Conservation (phyloP, 2,113 vertebrate genomes). For the Misgurnus mizolepis region DNA sequence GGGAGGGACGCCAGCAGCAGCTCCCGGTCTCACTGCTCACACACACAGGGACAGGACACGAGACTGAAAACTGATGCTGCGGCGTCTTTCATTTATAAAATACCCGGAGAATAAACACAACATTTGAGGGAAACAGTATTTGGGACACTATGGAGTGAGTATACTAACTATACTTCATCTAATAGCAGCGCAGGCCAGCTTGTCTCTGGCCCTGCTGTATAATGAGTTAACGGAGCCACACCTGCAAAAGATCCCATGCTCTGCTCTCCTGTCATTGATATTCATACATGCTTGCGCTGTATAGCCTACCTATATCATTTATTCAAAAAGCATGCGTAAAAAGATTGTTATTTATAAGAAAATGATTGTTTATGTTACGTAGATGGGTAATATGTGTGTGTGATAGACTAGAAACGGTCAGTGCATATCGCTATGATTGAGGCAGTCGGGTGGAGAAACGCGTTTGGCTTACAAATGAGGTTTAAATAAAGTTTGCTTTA, state of each 20-base stretch:
- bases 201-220: neutral
- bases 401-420: too few species aligned
- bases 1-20: slow-evolving; percentile 47
- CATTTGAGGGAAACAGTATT: slow-evolving; percentile 25
- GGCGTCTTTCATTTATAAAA: slow-evolving; percentile 42
- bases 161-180: neutral
- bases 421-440: too few species aligned
- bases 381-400: neutral
- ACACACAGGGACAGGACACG: slow-evolving; percentile 44
- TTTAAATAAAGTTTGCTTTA: neutral
- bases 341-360: neutral
- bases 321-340: neutral
- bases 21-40: slow-evolving; percentile 27
- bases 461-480: neutral
- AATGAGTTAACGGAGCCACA: slow-evolving; percentile 44
- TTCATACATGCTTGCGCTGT: neutral
- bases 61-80: slow-evolving; percentile 42
- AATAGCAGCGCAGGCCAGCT: neutral
- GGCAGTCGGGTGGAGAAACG: neutral
- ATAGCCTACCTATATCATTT: neutral
- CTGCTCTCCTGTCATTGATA: neutral
- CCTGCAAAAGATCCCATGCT: slow-evolving; percentile 43
- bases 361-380: neutral
- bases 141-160: slow-evolving; percentile 56
- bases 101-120: slow-evolving; percentile 5